A percentile compares a stretch with the other conserved stretches of the same genome.
Evolutionary conservation across 2,888 invertebrate species (phyloP).

Genomic region (Eucriotettix oculatus): DNA sequence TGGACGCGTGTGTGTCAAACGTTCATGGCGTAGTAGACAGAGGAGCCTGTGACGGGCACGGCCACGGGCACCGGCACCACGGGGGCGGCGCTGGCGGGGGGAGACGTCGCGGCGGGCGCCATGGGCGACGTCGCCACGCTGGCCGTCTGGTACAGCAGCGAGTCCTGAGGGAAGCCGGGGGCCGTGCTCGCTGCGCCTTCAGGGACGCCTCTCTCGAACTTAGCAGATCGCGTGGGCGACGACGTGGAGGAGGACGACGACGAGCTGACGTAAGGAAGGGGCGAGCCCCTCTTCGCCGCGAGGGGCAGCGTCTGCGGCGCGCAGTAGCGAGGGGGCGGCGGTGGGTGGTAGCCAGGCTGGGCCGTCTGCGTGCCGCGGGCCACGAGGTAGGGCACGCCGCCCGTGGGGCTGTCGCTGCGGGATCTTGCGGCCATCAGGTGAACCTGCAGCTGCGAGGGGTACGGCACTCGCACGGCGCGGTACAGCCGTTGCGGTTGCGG

Average conservation of each 20-base stretch:
- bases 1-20: no score
- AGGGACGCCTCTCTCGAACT: conserved; percentile 50
- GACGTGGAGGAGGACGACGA: conserved; percentile 1
- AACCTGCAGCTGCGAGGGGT: conserved; percentile 5
- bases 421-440: conserved; percentile 19
- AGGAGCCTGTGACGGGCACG: no score
- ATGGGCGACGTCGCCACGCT: neutral
- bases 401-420: conserved; percentile 11
- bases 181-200: conserved; percentile 37
- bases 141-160: conserved; percentile 1
- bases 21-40: no score
- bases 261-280: conserved; percentile 5
- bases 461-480: conserved; percentile 5
- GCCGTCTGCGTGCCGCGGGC: neutral
- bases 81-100: no score
- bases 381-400: neutral
- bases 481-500: neutral
- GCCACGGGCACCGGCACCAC: no score
- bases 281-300: conserved; percentile 18
- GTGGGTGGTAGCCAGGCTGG: neutral
- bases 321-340: neutral
- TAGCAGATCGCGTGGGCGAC: conserved; percentile 15
- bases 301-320: conserved; percentile 13
- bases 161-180: neutral
- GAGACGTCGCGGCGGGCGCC: neutral